Evolutionary conservation across 2,113 vertebrate genomes (phyloP), one percentile per base, ranked within the genome.

Genomic region (Gasterosteus aculeatus): DNA sequence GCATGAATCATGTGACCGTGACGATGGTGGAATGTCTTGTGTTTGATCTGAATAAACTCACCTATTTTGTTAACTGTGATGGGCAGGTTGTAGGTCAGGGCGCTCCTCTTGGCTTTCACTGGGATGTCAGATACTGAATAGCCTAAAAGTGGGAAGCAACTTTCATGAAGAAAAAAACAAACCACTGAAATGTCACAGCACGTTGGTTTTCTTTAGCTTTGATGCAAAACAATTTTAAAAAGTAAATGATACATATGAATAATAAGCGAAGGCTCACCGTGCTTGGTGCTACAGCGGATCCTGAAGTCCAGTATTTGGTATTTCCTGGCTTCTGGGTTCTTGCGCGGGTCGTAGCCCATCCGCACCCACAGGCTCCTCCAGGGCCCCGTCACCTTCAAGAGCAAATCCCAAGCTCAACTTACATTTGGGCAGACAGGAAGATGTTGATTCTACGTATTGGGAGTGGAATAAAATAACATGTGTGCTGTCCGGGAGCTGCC

Each of bases 361-460:
- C 93, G 94, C 64, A 99, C 96, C 98, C 98, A 99, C 46, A 99
- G 91, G 87, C 97, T 99, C 79, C 98, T 96, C 98, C 98, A 99
- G 0, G 98, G 98, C 4, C 98, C 98, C 0, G 98, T 99, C 78
- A 99, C 92, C 98, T 99, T 72, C 7, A 12, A 67, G 56, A 15
- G 15, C 15, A 56, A 19, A 59, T 0, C 39, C 22, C 9, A 19
- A 2, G 5, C 57, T 66, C 35, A 35, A 64, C 7, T 42, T 7
- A 3, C 10, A 65, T 22, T 39, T 61, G 7, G 29, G 38, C 16
- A 47, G 16, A 38, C 58, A 16, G 49, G 4, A 29, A 29, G 47
- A 38, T 3, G 4, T 10, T 31, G 7, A 4, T 46, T 41, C 5
- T 46, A 2, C 18, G 2, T 6, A 38, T 26, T 26, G 22, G 22